Conservation (phyloP, 2,113 vertebrate species). For the Ranitomeya imitator region DNA sequence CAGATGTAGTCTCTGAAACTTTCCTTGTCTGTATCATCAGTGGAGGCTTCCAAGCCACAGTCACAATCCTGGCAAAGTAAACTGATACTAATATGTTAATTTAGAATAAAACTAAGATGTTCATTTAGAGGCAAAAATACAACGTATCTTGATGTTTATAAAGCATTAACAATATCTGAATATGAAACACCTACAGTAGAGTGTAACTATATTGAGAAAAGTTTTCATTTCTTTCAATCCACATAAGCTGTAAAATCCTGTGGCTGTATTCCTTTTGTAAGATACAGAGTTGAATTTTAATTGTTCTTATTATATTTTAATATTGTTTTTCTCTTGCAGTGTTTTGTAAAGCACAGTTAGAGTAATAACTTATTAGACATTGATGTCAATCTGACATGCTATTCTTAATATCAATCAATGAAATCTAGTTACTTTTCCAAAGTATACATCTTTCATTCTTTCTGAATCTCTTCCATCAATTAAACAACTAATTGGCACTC, state of each 20-base stretch:
- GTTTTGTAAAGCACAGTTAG: background rate
- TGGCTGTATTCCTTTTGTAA: background rate
- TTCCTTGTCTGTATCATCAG: too few relatives aligned
- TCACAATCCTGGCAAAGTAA: too few relatives aligned
- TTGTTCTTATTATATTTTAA: background rate
- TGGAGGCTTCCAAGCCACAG: too few relatives aligned
- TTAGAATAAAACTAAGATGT: too few relatives aligned
- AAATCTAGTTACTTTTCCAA: conserved; percentile 16
- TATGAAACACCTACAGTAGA: too few relatives aligned
- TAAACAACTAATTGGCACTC: conserved; percentile 53
- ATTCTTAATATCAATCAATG: background rate
- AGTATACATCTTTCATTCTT: conserved; percentile 19
- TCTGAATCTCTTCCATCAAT: conserved; percentile 47
- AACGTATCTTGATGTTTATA: too few relatives aligned
- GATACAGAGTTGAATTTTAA: background rate
- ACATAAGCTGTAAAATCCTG: background rate
- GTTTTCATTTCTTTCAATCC: too few relatives aligned
- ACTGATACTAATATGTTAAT: too few relatives aligned
- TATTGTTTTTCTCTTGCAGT: background rate
- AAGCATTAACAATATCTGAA: too few relatives aligned
- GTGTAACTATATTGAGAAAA: too few relatives aligned
- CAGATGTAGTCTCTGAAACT: too few relatives aligned
- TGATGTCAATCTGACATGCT: conserved; percentile 26
- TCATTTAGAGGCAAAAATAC: too few relatives aligned
- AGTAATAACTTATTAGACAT: background rate